Evolutionary conservation across 2,113 vertebrate genomes (phyloP).

Genomic region (Mellivora capensis): DNA sequence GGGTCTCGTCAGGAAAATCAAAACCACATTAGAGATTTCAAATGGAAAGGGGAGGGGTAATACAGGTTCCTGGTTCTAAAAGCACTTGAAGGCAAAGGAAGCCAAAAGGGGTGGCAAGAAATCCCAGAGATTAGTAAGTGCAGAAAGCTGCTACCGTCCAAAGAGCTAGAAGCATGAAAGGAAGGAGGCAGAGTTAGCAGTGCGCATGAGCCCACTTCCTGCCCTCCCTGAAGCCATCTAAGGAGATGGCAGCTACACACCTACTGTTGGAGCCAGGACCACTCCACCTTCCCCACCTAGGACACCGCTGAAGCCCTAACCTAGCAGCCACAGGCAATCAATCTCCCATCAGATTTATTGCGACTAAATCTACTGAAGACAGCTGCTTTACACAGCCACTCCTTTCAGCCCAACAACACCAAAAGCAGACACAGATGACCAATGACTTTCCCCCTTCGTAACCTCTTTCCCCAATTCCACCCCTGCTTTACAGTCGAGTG

Average conservation of each 20-base stretch:
- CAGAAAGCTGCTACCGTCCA: not conserved
- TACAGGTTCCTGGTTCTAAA: not conserved
- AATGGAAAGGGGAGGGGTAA: not conserved
- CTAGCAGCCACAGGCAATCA: not conserved
- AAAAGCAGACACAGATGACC: not conserved
- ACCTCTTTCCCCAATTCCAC: not conserved
- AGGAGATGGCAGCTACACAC: not conserved
- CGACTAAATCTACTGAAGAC: not conserved
- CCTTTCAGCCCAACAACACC: not conserved
- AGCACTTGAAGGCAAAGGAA: not conserved
- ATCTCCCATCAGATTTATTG: not conserved
- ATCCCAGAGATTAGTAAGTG: not conserved
- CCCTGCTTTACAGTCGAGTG: not conserved
- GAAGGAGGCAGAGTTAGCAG: not conserved
- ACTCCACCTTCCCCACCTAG: not conserved
- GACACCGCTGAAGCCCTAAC: not conserved
- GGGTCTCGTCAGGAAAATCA: not conserved
- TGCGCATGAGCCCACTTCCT: rapidly evolving
- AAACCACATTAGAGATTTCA: not conserved
- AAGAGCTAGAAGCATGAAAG: not conserved
- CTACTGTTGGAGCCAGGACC: not conserved
- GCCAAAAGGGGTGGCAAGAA: not conserved
- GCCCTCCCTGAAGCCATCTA: not conserved
- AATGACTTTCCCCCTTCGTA: not conserved
- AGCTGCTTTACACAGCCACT: not conserved